Evolutionary conservation across 1,140 invertebrate species (phyloP).

Genomic region (Hylaeus volcanicus): DNA sequence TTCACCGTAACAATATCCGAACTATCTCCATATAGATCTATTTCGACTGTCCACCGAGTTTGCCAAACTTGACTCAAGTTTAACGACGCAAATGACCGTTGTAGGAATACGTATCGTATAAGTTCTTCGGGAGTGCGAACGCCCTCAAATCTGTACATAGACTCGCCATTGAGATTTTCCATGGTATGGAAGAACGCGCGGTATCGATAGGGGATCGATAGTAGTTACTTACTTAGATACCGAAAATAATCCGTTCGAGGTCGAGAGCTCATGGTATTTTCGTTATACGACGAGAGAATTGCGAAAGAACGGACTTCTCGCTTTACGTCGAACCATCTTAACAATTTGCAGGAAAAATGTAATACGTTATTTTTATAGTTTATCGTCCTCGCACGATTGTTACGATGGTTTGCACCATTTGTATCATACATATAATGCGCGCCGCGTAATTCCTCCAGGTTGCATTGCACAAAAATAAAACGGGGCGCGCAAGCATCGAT

Average conservation of each 20-base stretch:
- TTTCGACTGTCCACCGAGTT: conserved; percentile 7
- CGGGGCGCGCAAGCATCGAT: not conserved
- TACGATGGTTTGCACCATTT: conserved; percentile 64
- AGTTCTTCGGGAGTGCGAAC: conserved; percentile 9
- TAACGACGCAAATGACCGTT: not conserved
- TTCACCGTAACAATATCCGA: conserved; percentile 3
- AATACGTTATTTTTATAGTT: conserved; percentile 79
- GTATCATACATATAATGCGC: conserved; percentile 32
- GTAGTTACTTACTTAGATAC: conserved; percentile 24
- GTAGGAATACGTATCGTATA: not conserved
- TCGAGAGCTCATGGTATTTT: conserved; percentile 21
- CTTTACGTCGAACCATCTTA: conserved; percentile 67
- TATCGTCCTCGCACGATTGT: conserved; percentile 65
- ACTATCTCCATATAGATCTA: not conserved
- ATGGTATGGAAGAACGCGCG: not conserved
- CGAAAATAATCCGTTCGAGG: conserved; percentile 5
- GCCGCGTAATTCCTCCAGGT: not conserved
- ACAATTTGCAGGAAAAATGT: conserved; percentile 61
- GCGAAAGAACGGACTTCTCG: not conserved
- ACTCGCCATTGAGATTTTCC: not conserved
- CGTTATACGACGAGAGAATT: conserved; percentile 2
- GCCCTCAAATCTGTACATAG: conserved; percentile 28
- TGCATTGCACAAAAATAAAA: conserved; percentile 1
- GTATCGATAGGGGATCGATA: conserved; percentile 1
- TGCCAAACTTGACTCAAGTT: conserved; percentile 27